Evolutionary conservation across 2,888 invertebrate species (phyloP).

Genomic region (Junonia oenone): DNA sequence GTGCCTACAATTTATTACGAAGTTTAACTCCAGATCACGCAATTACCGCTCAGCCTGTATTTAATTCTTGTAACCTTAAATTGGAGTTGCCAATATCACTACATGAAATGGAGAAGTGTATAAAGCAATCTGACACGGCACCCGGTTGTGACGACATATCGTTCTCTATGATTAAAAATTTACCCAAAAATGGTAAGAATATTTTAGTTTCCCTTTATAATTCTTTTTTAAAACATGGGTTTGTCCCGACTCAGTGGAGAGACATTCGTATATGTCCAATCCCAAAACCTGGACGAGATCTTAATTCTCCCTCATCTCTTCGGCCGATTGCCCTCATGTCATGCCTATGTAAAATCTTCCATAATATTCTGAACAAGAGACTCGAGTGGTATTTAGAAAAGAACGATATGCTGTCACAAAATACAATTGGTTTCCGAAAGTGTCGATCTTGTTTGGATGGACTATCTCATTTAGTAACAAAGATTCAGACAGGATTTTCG

Average conservation of each 20-base stretch:
- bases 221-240: not conserved
- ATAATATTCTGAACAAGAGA: constrained; percentile 12
- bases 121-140: constrained; percentile 13
- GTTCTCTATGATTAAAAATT: constrained; percentile 10
- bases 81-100: not conserved
- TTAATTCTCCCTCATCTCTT: not conserved
- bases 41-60: not conserved
- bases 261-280: not conserved
- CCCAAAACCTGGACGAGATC: not conserved
- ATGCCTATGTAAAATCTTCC: constrained; percentile 13
- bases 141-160: constrained; percentile 18
- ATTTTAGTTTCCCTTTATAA: constrained; percentile 5
- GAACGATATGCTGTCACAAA: constrained; percentile 3
- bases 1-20: not conserved
- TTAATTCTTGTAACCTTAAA: not conserved
- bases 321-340: constrained; percentile 14
- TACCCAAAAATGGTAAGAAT: not conserved
- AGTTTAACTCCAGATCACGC: constrained; percentile 6
- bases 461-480: constrained; percentile 10
- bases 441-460: constrained; percentile 14
- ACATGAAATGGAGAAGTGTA: constrained; percentile 11
- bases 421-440: constrained; percentile 1
- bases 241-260: constrained; percentile 7
- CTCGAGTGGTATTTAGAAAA: constrained; percentile 20
- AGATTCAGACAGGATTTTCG: constrained; percentile 9